Base-by-base conservation (phyloP, 1,140 invertebrate species). In the Oscheius sp. region DNA sequence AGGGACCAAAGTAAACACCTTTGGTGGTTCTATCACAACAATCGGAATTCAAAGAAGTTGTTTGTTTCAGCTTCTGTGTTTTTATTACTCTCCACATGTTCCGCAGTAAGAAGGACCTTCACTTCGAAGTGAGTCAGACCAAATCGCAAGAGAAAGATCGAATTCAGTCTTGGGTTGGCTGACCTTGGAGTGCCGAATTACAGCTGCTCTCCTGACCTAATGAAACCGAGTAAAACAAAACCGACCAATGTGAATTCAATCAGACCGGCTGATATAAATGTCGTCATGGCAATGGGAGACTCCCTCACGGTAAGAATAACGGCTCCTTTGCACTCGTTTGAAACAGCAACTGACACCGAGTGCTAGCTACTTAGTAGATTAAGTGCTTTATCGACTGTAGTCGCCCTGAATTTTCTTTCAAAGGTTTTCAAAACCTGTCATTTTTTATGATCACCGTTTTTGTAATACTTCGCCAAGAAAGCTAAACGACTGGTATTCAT, bases 221-320 rank as follows among this genome's bases (percentile, higher is more conserved):
- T 73, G 67, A 49, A 34, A 3, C 45, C 68, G 4, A 76, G 73
- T 55, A 65, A 72, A 20, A 67, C 18, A 13, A 36, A 71, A 15
- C 89, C 88, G 31, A 85, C 45, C 59, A 87, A 79, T 72, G 90
- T 89, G 45, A 88, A 91, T 76, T 80, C 84, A 69, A 85, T 92
- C 4, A 85, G 90, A 52, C 91, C 91, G 1, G 90, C 88, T 13
- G 91, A 92, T 81, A 90, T 92, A 32, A 89, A 91, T 67, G 89
- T 92, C 1, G 87, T 93, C 7, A 91, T 88, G 3, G 91, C 91
- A 2, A 87, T 93, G 64, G 91, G 91, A 2, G 91, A 93, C 83
- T 91, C 91, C 0, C 81, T 93, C 62, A 88, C 91, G 38, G 72
- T 75, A 49, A 20, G 55, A 18, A n/a, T n/a, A n/a, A n/a, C n/a